A percentile compares a stretch with the other conserved stretches of the same genome.
Conservation (phyloP, 2,888 invertebrate species). For the Apocheima hispidaria region DNA sequence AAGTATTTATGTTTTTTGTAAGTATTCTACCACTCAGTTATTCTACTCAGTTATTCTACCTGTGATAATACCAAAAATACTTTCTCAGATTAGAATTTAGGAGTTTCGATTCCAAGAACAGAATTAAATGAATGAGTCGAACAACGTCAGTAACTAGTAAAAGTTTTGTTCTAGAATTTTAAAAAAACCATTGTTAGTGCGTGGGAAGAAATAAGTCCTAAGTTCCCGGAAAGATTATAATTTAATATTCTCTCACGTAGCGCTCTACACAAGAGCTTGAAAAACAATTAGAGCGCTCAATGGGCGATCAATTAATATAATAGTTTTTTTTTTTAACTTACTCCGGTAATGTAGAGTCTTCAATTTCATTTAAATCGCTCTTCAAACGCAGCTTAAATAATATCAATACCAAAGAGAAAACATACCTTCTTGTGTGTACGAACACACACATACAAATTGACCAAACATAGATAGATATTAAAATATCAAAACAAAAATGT, state of each 20-base stretch:
- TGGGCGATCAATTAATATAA: neutral
- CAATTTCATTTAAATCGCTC: too few species aligned
- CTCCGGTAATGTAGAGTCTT: neutral
- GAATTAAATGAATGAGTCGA: neutral
- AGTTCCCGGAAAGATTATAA: neutral
- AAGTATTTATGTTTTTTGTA: too few species aligned
- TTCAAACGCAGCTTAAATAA: too few species aligned
- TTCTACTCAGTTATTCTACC: too few species aligned
- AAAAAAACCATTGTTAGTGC: neutral
- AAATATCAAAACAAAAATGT: too few species aligned
- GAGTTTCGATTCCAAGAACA: neutral
- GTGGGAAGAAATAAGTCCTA: neutral
- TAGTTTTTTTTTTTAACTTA: neutral
- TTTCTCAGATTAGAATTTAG: neutral
- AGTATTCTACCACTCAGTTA: too few species aligned
- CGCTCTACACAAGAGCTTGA: neutral
- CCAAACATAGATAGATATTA: too few species aligned
- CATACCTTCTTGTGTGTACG: too few species aligned
- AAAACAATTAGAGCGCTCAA: neutral
- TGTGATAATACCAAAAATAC: neutral
- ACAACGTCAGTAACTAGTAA: neutral
- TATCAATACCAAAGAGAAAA: too few species aligned
- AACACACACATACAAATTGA: too few species aligned
- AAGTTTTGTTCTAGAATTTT: neutral
- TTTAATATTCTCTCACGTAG: constrained; percentile 1